Percentiles rank a stretch among this genome's conserved stretches.
Conservation (phyloP, 1,140 invertebrate species). For the Brachionus rubens region DNA sequence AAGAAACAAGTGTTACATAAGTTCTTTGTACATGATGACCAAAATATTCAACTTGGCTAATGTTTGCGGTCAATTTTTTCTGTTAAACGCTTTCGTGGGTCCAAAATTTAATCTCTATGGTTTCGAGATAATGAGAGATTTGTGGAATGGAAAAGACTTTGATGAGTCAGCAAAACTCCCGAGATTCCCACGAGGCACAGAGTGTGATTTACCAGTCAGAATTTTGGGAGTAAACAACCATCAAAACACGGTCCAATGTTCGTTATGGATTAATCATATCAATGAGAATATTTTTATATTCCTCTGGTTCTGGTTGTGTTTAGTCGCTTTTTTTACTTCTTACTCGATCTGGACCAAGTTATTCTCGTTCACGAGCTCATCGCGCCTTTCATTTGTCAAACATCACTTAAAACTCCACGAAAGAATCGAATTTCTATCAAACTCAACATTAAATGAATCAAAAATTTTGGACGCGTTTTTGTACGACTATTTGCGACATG, state of each 20-base stretch:
- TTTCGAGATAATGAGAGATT: conserved; percentile 48
- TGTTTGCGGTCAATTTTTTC: conserved; percentile 51
- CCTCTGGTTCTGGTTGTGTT: conserved; percentile 38
- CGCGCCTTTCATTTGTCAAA: conserved; percentile 36
- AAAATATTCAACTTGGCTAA: conserved; percentile 53
- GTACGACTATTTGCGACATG: conserved; percentile 62
- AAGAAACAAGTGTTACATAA: conserved; percentile 53
- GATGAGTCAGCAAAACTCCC: conserved; percentile 42
- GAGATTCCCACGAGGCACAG: conserved; percentile 50
- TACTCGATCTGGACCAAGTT: not conserved
- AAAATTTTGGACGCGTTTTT: conserved; percentile 59
- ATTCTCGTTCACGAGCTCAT: not conserved
- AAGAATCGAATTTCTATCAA: not conserved
- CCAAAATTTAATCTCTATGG: conserved; percentile 50
- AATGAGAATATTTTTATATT: conserved; percentile 49
- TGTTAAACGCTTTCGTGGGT: conserved; percentile 53
- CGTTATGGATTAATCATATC: conserved; percentile 51
- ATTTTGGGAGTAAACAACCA: conserved; percentile 50
- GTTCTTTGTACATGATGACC: conserved; percentile 53
- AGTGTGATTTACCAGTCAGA: conserved; percentile 50
- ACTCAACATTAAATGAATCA: conserved; percentile 49
- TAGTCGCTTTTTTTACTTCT: not conserved
- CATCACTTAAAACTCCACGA: conserved; percentile 32
- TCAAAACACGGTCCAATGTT: conserved; percentile 51
- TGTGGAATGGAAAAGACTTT: conserved; percentile 48